Percentiles rank a stretch among this genome's conserved stretches.
Evolutionary conservation across 2,113 vertebrate species (phyloP).

Genomic region (Sciurus niger): DNA sequence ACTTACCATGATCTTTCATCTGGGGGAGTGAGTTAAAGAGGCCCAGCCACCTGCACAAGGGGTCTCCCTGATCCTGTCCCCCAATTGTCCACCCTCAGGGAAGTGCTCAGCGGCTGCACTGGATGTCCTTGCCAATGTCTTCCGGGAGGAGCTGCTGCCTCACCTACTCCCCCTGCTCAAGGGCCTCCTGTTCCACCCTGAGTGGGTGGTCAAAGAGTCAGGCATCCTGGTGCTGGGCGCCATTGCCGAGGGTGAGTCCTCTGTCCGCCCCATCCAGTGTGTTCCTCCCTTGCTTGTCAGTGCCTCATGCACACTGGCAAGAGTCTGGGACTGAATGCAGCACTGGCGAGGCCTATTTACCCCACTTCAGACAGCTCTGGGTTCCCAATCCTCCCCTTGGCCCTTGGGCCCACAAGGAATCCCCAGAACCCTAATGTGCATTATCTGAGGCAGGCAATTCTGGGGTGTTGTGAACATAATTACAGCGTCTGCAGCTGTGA

Average conservation of each 20-base stretch:
- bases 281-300: background rate
- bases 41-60: rapidly evolving
- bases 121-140: constrained; percentile 96
- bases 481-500: too few relatives aligned
- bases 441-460: background rate
- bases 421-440: background rate
- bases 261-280: background rate
- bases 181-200: constrained; percentile 95
- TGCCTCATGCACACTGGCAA: background rate
- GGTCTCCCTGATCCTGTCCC: background rate
- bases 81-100: constrained; percentile 82
- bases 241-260: constrained; percentile 93
- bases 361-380: background rate
- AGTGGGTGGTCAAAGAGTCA: constrained; percentile 98
- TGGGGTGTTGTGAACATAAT: background rate
- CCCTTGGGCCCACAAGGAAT: background rate
- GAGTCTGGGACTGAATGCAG: too few relatives aligned
- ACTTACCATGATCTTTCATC: background rate
- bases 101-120: constrained; percentile 96
- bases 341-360: background rate
- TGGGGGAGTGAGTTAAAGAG: background rate
- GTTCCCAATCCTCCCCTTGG: background rate
- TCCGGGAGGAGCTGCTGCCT: constrained; percentile 96
- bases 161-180: constrained; percentile 96
- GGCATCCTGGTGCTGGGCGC: constrained; percentile 96